Conservation (phyloP, 2,888 invertebrate species). For the Trisateles emortualis region DNA sequence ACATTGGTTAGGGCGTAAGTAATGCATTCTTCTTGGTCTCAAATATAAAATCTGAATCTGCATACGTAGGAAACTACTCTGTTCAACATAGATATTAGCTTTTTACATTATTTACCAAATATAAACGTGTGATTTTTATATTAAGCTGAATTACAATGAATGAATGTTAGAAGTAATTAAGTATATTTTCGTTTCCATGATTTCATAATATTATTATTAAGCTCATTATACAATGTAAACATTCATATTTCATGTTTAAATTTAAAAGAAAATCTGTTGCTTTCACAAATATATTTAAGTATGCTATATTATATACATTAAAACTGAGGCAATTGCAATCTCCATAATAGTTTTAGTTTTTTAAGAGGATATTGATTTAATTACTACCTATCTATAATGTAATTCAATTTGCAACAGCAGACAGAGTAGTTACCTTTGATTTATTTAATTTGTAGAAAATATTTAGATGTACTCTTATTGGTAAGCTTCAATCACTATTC, state of each 20-base stretch:
- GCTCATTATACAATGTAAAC: conserved; percentile 14
- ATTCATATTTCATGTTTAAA: conserved; percentile 25
- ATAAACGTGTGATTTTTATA: conserved; percentile 34
- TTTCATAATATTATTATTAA: conserved; percentile 25
- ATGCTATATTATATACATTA: no score
- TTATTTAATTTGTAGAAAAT: conserved; percentile 49
- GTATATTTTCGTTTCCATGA: conserved; percentile 22
- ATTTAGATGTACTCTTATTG: conserved; percentile 48
- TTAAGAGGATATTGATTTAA: conserved; percentile 1
- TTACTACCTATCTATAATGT: not conserved
- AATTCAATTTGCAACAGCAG: conserved; percentile 2
- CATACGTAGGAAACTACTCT: conserved; percentile 50
- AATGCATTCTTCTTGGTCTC: conserved; percentile 51
- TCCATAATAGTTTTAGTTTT: not conserved
- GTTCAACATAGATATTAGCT: conserved; percentile 30
- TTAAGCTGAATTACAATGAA: conserved; percentile 43
- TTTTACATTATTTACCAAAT: conserved; percentile 26
- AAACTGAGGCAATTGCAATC: not conserved
- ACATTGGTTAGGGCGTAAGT: conserved; percentile 41
- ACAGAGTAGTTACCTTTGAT: conserved; percentile 53
- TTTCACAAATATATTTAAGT: no score
- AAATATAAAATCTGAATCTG: conserved; percentile 43
- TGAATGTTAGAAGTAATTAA: conserved; percentile 34
- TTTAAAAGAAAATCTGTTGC: conserved; percentile 3
- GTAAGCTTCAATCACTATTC: conserved; percentile 65